These are phyloP conservation scores for Isoperla grammatica DNA, from an alignment of 2,888 invertebrate species.

Conservation along the genomic window DNA sequence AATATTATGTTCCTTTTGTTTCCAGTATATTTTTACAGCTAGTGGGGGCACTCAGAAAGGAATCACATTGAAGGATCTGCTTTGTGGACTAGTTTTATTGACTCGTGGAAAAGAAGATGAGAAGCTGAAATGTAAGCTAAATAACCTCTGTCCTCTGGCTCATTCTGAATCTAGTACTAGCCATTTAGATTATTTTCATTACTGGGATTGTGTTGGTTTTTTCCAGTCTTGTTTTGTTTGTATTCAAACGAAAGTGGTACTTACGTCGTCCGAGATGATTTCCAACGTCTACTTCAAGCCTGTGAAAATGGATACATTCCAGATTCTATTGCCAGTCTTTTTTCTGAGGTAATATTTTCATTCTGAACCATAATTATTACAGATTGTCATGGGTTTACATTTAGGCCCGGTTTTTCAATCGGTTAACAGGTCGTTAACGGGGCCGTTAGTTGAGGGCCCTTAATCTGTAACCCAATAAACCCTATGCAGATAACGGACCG, in stretches of 20 bases:
- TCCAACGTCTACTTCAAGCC: constrained; percentile 51
- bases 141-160: not conserved
- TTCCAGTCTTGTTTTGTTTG: constrained; percentile 75
- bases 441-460: too few species aligned
- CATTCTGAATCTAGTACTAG: too few species aligned
- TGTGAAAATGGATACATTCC: constrained; percentile 46
- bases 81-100: constrained; percentile 79
- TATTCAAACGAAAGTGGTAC: constrained; percentile 77
- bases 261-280: constrained; percentile 68
- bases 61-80: constrained; percentile 72
- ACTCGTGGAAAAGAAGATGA: constrained; percentile 81
- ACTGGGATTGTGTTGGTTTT: constrained; percentile 32
- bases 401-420: too few species aligned
- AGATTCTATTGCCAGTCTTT: constrained; percentile 44
- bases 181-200: too few species aligned
- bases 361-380: too few species aligned
- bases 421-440: too few species aligned
- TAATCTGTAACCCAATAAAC: too few species aligned
- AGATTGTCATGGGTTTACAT: too few species aligned
- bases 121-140: constrained; percentile 65
- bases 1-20: constrained; percentile 33
- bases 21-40: constrained; percentile 66
- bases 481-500: too few species aligned
- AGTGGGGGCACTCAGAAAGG: constrained; percentile 81
- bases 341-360: constrained; percentile 44